Percentiles rank a stretch among this genome's conserved stretches.
Conservation (phyloP, 2,888 invertebrate genomes). For the Anarsia innoxiella region DNA sequence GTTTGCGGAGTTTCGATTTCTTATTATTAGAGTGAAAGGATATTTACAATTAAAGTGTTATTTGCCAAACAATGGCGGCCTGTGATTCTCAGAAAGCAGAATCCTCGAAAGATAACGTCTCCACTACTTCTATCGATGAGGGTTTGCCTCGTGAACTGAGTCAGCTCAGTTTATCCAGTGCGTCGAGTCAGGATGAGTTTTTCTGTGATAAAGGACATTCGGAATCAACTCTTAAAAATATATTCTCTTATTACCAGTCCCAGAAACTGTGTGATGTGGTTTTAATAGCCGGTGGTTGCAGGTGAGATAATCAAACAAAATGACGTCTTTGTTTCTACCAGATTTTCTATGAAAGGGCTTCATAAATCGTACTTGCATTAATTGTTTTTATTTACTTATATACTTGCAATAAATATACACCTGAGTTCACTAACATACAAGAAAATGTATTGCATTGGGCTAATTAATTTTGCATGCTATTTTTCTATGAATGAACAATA, state of each 20-base stretch:
- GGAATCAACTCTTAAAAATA: slow-evolving; percentile 85
- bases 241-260: slow-evolving; percentile 87
- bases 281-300: slow-evolving; percentile 85
- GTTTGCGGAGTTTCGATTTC: slow-evolving; percentile 16
- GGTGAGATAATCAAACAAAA: no score
- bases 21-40: slow-evolving; percentile 8
- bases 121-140: slow-evolving; percentile 71
- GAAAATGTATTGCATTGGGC: no score
- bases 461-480: no score
- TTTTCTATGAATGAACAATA: no score
- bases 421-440: no score
- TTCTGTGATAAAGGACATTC: slow-evolving; percentile 87
- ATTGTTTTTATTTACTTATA: no score
- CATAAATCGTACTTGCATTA: no score
- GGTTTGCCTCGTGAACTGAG: slow-evolving; percentile 80
- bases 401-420: no score
- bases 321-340: no score
- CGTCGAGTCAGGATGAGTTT: slow-evolving; percentile 84
- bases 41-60: slow-evolving; percentile 4
- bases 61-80: slow-evolving; percentile 51
- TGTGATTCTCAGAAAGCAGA: slow-evolving; percentile 59
- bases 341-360: no score
- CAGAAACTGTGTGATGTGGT: slow-evolving; percentile 92
- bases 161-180: slow-evolving; percentile 78
- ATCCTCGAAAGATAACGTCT: slow-evolving; percentile 60